Percentiles rank a stretch among this genome's conserved stretches.
Conservation (phyloP, 2,113 vertebrate genomes). For the Ovis aries region DNA sequence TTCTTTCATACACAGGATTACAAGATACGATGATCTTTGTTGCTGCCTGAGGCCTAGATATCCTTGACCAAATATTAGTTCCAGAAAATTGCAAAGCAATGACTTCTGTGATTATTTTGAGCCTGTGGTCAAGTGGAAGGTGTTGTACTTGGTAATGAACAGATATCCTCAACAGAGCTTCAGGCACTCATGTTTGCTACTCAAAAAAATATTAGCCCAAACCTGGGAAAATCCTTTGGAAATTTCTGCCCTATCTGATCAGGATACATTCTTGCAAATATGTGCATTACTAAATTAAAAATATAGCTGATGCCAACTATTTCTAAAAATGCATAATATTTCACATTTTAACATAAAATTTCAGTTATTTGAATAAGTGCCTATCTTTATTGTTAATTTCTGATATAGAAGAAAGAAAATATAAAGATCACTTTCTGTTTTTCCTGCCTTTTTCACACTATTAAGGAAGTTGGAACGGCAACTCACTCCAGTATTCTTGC, state of each 20-base stretch:
- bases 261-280: neutral
- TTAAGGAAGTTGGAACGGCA: neutral
- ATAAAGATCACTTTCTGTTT: neutral
- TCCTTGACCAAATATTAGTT: slow-evolving; percentile 42
- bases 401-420: neutral
- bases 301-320: neutral
- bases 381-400: neutral
- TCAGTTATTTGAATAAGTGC: neutral
- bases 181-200: neutral
- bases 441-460: neutral
- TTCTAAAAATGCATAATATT: neutral
- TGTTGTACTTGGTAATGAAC: neutral
- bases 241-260: neutral
- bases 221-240: neutral
- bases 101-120: slow-evolving; percentile 39
- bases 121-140: neutral
- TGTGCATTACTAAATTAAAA: neutral
- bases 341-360: neutral
- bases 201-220: neutral
- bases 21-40: neutral
- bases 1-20: neutral
- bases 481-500: too few relatives aligned
- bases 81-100: slow-evolving; percentile 3
- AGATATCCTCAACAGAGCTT: neutral
- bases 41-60: neutral